Evolutionary conservation across 2,797 vertebrate genomes (phyloP).

Genomic region (Cryptoprocta ferox): DNA sequence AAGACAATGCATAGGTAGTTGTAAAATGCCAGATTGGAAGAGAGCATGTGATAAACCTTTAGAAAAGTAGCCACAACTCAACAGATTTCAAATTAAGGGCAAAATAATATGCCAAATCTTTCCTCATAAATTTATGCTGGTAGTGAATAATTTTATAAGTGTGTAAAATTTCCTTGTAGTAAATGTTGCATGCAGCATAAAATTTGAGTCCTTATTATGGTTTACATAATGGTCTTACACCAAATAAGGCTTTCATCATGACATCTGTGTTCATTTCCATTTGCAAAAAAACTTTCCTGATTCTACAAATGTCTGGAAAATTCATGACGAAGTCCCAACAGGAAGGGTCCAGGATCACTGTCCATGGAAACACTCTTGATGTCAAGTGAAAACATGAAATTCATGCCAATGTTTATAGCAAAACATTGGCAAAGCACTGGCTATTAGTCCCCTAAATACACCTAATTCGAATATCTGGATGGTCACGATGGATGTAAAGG

Average conservation of each 20-base stretch:
- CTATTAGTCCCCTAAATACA: background rate
- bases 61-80: background rate
- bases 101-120: background rate
- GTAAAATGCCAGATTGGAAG: background rate
- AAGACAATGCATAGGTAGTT: background rate
- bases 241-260: background rate
- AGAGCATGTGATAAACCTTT: background rate
- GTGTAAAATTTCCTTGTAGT: background rate
- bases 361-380: background rate
- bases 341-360: background rate
- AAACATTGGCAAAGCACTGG: background rate
- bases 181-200: background rate
- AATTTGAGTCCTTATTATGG: background rate
- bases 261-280: background rate
- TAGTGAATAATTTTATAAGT: background rate
- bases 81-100: background rate
- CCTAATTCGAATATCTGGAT: background rate
- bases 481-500: background rate
- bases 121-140: background rate
- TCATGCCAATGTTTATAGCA: background rate
- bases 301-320: slow-evolving; percentile 5
- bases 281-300: background rate
- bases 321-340: background rate
- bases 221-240: background rate
- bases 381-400: slow-evolving; percentile 53